phyloP scores from a whole-genome alignment of 2,888 invertebrate species.

The Phragmatobia fuliginosa region DNA sequence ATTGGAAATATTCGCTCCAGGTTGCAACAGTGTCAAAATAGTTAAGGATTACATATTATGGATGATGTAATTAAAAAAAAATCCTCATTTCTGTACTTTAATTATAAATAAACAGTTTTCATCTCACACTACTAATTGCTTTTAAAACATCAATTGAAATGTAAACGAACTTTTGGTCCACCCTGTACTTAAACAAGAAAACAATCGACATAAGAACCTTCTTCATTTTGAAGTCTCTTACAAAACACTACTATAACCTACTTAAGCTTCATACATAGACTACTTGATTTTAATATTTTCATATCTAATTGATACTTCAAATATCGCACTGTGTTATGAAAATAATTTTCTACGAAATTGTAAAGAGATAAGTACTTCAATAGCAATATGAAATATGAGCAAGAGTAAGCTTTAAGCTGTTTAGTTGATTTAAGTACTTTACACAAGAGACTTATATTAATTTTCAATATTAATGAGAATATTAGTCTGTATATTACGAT shows the following conservation, averaged over 20 bases:
- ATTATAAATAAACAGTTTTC: too few relatives aligned
- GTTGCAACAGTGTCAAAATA: too few relatives aligned
- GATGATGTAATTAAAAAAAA: too few relatives aligned
- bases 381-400: not conserved
- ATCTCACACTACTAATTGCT: too few relatives aligned
- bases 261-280: not conserved
- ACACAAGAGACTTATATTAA: not conserved
- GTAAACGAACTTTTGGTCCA: too few relatives aligned
- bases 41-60: too few relatives aligned
- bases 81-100: too few relatives aligned
- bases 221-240: not conserved
- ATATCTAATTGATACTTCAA: not conserved
- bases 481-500: not conserved
- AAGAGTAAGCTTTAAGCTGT: not conserved
- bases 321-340: not conserved
- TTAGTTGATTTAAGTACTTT: slow-evolving; percentile 2
- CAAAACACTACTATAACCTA: not conserved
- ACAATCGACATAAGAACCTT: too few relatives aligned
- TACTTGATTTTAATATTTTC: not conserved
- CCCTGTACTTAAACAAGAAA: not conserved
- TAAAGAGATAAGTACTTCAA: not conserved
- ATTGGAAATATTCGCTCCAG: too few relatives aligned
- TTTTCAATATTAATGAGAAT: not conserved
- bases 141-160: too few relatives aligned
- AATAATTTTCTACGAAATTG: not conserved